Percentiles rank a stretch among this genome's conserved stretches.
Evolutionary conservation across 1,140 invertebrate genomes (phyloP).

Genomic region (Brachionus asplanchnoidis): DNA sequence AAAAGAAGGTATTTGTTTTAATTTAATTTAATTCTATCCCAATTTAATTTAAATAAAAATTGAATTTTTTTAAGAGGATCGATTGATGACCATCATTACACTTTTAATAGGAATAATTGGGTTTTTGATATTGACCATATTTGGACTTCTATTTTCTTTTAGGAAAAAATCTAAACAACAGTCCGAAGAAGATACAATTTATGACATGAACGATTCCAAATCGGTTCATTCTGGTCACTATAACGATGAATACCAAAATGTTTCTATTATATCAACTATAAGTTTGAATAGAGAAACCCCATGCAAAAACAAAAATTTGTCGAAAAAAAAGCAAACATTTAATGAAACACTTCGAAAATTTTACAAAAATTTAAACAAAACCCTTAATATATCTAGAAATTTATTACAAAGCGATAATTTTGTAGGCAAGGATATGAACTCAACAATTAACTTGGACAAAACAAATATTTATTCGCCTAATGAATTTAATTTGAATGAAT

Average conservation of each 20-base stretch:
- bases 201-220: background rate
- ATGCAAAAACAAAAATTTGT: background rate
- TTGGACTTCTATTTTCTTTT: background rate
- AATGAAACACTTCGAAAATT: constrained; percentile 21
- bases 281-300: background rate
- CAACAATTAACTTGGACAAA: background rate
- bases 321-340: background rate
- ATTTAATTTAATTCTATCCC: background rate
- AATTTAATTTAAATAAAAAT: background rate
- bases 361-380: constrained; percentile 14
- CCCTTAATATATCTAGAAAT: background rate
- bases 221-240: background rate
- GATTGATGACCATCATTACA: background rate
- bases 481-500: constrained; percentile 25
- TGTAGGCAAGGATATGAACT: background rate
- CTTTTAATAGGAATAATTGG: constrained; percentile 1
- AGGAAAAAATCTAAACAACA: background rate
- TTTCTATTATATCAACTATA: constrained; percentile 13
- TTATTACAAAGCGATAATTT: background rate
- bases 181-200: constrained; percentile 12
- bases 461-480: background rate
- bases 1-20: background rate
- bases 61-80: background rate
- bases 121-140: background rate
- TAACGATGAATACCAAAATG: constrained; percentile 29